Evolutionary conservation across 2,888 invertebrate species (phyloP), one percentile per base, ranked within the genome.

Genomic region (Drosophila kuntzei): DNA sequence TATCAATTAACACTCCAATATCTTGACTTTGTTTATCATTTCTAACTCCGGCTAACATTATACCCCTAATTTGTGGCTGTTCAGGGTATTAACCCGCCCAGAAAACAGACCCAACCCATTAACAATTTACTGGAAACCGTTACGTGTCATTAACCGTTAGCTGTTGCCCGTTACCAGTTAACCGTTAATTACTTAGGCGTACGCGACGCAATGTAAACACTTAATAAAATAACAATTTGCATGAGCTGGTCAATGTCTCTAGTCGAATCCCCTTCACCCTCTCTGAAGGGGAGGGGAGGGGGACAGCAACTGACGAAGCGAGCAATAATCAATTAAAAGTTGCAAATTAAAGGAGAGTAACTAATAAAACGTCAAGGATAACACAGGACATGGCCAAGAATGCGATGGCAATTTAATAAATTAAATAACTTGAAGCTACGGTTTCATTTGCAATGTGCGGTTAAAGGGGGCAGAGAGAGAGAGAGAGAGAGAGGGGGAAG

Each of bases 371-470:
- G 75, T n/a, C 46, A 27, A 22, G 67, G 59, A 58, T 53, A 65
- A 14, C 59, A 39, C 53, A 68, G 75, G 29, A 57, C 47, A 44
- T 34, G 44, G 32, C 58, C 32, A 57, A 49, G 70, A 82, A 68
- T 66, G 70, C 73, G 62, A 60, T 67, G 50, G 81, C 76, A 80
- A 89, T 89, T 89, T 87, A 79, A 75, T 74, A 90, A 90, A 90
- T 90, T 88, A 88, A 90, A 90, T 88, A 87, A 88, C 87, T 90
- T 80, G 70, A 86, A 77, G 81, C 88, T 76, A 68, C 73, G 63
- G 50, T 68, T 82, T 54, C 53, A 61, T 67, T 70, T 67, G 68
- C 51, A 51, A 32, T 54, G 39, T 54, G 80, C 39, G 62, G 58
- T 39, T 36, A 16, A 51, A 49, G 51, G 16, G 8, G 37, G 22